Evolutionary conservation across 2,113 vertebrate species (phyloP).

Genomic region (Copsychus sechellarum): DNA sequence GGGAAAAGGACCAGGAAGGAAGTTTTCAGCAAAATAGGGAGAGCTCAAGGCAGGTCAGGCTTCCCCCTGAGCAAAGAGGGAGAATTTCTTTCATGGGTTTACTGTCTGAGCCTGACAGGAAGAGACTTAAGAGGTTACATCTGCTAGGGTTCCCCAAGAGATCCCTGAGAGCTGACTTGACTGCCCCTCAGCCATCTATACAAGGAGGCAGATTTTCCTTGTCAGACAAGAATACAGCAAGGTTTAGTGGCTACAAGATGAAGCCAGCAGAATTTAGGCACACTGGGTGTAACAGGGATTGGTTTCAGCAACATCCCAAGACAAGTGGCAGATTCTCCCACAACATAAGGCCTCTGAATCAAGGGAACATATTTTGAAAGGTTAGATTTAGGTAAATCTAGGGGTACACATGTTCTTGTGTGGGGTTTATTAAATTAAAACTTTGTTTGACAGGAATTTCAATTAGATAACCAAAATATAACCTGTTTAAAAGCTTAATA

Average conservation of each 20-base stretch:
- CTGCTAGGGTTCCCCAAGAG: constrained; percentile 44
- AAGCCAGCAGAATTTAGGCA: background rate
- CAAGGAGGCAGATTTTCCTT: background rate
- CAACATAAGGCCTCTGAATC: background rate
- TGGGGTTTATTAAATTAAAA: background rate
- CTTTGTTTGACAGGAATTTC: background rate
- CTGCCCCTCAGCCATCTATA: constrained; percentile 5
- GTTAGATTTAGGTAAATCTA: background rate
- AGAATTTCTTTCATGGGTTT: constrained; percentile 50
- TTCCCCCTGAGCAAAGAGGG: constrained; percentile 48
- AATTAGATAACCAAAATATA: background rate
- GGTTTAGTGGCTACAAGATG: background rate
- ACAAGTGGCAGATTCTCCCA: background rate
- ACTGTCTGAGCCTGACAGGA: constrained; percentile 51
- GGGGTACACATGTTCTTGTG: background rate
- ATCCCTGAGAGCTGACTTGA: background rate
- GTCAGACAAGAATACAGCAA: background rate
- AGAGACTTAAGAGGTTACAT: constrained; percentile 62
- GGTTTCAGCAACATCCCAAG: background rate
- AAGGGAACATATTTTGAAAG: background rate
- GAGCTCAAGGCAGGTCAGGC: constrained; percentile 23
- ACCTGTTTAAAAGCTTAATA: background rate
- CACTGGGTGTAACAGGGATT: background rate
- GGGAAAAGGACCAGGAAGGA: constrained; percentile 61
- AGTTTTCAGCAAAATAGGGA: constrained; percentile 62